These are phyloP conservation scores for Remorina albescens DNA, from an alignment of 2,797 vertebrate genomes.

Conservation along the genomic window DNA sequence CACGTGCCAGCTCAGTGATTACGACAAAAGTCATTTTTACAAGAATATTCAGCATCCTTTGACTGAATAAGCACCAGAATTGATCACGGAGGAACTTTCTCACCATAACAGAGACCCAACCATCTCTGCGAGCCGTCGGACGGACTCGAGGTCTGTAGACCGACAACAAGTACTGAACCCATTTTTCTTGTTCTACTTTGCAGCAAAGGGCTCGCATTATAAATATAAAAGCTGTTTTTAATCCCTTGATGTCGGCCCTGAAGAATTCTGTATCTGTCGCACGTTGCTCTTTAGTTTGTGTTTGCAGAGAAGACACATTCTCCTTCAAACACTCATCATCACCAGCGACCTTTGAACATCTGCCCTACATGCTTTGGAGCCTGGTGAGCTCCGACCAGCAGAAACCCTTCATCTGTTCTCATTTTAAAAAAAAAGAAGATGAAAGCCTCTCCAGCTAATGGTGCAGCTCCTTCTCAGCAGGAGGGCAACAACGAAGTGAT, in stretches of 20 bases:
- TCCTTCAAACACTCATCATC: slow-evolving; percentile 39
- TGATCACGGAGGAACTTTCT: not conserved
- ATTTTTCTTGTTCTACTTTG: not conserved
- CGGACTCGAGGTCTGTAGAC: no score
- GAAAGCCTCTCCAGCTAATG: slow-evolving; percentile 47
- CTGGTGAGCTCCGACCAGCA: slow-evolving; percentile 40
- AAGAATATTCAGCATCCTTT: not conserved
- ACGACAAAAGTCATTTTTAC: no score
- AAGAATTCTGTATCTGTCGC: not conserved
- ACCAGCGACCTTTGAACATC: slow-evolving; percentile 34
- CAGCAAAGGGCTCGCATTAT: not conserved
- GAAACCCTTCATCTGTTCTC: slow-evolving; percentile 52
- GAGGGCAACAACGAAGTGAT: slow-evolving; percentile 22
- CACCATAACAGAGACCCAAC: not conserved
- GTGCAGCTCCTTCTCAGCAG: slow-evolving; percentile 5
- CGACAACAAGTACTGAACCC: no score
- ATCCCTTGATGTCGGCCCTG: not conserved
- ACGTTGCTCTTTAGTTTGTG: not conserved
- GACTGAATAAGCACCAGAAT: not conserved
- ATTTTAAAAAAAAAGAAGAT: slow-evolving; percentile 48
- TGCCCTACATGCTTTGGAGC: slow-evolving; percentile 40
- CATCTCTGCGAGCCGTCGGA: not conserved
- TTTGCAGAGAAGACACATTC: not conserved
- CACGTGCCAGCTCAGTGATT: no score
- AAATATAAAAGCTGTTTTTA: not conserved